Conservation (phyloP, 2,888 invertebrate genomes). For the Polymixis lichenea region DNA sequence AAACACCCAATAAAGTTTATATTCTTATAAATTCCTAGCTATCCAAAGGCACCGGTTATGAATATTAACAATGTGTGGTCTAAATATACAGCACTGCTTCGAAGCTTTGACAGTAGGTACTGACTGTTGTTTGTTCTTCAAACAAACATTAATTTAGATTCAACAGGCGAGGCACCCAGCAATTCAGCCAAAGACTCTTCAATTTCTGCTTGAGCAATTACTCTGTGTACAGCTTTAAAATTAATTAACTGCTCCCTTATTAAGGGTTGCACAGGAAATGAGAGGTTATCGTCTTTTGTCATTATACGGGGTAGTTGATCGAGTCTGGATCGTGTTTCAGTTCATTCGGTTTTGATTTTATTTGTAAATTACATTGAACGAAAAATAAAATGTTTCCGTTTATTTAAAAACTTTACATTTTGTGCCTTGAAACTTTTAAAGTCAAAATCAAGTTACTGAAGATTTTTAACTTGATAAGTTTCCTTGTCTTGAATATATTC, state of each 20-base stretch:
- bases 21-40: not conserved
- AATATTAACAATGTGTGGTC: not conserved
- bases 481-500: not conserved
- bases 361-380: not conserved
- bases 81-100: conserved; percentile 6
- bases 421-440: not conserved
- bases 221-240: conserved; percentile 30
- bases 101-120: not conserved
- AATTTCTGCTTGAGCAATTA: conserved; percentile 38
- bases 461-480: not conserved
- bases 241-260: conserved; percentile 44
- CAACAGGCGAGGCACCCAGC: conserved; percentile 1
- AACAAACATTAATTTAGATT: conserved; percentile 11
- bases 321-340: not conserved
- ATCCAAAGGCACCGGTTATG: not conserved
- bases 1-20: not conserved
- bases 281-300: conserved; percentile 28
- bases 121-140: not conserved
- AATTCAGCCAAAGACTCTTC: conserved; percentile 11
- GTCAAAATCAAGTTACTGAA: not conserved
- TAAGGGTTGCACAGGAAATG: conserved; percentile 42
- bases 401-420: not conserved
- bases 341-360: not conserved
- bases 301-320: conserved; percentile 14
- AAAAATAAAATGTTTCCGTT: not conserved